Base-by-base conservation (phyloP, 2,888 invertebrate genomes). In the Volucella zonaria region DNA sequence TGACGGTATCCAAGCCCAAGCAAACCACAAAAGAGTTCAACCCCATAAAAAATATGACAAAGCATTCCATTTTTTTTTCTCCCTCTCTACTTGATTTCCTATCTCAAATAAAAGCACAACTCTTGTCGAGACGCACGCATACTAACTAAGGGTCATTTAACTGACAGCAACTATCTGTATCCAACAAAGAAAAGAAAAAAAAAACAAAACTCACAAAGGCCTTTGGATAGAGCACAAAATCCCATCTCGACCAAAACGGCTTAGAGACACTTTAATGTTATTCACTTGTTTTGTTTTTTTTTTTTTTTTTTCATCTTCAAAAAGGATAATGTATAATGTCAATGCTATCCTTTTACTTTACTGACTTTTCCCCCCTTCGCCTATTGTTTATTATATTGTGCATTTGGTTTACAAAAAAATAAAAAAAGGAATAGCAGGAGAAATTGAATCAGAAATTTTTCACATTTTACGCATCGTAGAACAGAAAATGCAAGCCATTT, bases 381-480 rank as follows among this genome's bases (percentile, higher is more conserved):
- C 40, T 58, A 14, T 58, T 31, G 31, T 40, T 14, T 40, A n/a
- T 58, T 14, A 58, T 14, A 58, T 58, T 58, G 58, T 40, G 58
- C 49, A 49, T 14, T 31, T n/a, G 14, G n/a, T 47, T 47, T 62
- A 11, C n/a, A 45, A 2, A 9, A 15, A 42, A 45, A 31, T 15
- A 62, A 42, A 38, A 49, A 23, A 23, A 23, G 4, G 4, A 23
- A 23, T 23, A 23, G 3, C 23, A 23, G 23, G 1, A 31, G 6
- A 31, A 31, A 31, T 31, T 31, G 6, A 31, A 3, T 49, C 15
- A 18, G 14, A 47, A 62, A 62, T 45, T 62, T 42, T 62, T 62
- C 49, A 49, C 14, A 62, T 49, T 18, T 62, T 45, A 62, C 62
- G 49, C 49, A 42, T 62, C 49, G 38, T 49, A 42, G 47, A 23